phyloP scores from a whole-genome alignment of 2,888 invertebrate species.

The Biston betularia region DNA sequence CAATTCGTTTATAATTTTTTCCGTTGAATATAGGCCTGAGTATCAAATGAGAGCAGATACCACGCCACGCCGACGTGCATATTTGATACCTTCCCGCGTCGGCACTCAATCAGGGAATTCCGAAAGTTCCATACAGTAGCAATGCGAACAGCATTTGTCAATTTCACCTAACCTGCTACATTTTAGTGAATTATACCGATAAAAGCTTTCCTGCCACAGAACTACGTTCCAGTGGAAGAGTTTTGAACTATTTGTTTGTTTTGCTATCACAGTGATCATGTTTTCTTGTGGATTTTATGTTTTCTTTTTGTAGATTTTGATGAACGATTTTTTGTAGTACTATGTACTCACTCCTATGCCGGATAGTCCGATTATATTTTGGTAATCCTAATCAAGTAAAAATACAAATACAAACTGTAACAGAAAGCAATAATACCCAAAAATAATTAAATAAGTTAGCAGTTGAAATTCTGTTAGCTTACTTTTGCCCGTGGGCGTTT shows the following conservation, averaged over 20 bases:
- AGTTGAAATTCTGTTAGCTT: no score
- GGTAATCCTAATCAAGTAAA: no score
- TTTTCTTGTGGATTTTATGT: no score
- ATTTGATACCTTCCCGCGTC: constrained; percentile 12
- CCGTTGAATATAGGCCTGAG: neutral
- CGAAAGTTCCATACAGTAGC: constrained; percentile 22
- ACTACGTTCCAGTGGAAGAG: constrained; percentile 19
- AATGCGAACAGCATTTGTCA: constrained; percentile 62
- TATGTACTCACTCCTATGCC: no score
- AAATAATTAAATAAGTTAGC: no score
- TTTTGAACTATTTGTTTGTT: neutral
- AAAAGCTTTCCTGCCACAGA: constrained; percentile 54
- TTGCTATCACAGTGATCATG: no score
- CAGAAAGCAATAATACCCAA: no score
- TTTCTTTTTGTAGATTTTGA: no score
- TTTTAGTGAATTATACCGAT: constrained; percentile 68
- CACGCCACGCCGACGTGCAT: constrained; percentile 4
- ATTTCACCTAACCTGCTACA: constrained; percentile 68
- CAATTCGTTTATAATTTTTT: neutral
- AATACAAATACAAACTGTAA: no score
- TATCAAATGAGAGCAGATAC: neutral
- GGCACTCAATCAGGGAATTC: constrained; percentile 18
- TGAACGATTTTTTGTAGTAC: no score
- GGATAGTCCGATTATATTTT: no score
- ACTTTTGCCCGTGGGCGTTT: no score